Percentiles rank a stretch among this genome's conserved stretches.
These are phyloP conservation scores for Drosophila nr. perissopoda DNA, from an alignment of 2,888 invertebrate species.

Conservation along the genomic window DNA sequence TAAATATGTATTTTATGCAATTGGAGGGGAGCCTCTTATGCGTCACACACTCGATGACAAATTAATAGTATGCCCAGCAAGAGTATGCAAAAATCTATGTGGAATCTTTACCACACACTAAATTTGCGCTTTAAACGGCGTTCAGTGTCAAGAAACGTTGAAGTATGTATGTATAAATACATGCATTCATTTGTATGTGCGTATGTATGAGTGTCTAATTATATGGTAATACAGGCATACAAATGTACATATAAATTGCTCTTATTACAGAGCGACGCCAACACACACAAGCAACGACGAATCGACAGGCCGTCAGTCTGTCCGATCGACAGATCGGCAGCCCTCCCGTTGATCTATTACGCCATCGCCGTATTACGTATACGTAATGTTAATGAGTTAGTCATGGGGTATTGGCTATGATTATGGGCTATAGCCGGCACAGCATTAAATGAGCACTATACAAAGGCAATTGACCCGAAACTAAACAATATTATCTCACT, in stretches of 20 bases:
- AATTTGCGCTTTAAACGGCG: slow-evolving; percentile 47
- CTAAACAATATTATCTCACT: background rate
- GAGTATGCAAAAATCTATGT: slow-evolving; percentile 14
- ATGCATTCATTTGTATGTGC: slow-evolving; percentile 7
- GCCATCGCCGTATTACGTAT: slow-evolving; percentile 66
- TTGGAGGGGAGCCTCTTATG: background rate
- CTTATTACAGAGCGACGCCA: slow-evolving; percentile 64
- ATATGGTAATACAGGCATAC: slow-evolving; percentile 74
- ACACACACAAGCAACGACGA: slow-evolving; percentile 25
- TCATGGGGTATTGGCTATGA: slow-evolving; percentile 48
- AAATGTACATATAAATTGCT: slow-evolving; percentile 81
- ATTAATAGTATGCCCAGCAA: background rate
- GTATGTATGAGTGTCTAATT: slow-evolving; percentile 66
- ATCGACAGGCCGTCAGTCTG: background rate
- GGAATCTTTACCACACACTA: slow-evolving; percentile 39
- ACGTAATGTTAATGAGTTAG: slow-evolving; percentile 65
- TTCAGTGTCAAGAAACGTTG: slow-evolving; percentile 74
- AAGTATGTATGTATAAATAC: slow-evolving; percentile 45
- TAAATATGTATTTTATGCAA: background rate
- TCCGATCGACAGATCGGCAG: slow-evolving; percentile 22
- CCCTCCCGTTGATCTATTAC: slow-evolving; percentile 72
- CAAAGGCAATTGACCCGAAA: slow-evolving; percentile 6
- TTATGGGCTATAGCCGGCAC: slow-evolving; percentile 11
- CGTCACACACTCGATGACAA: background rate
- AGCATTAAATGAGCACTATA: background rate